Percentiles rank a stretch among this genome's conserved stretches.
These are phyloP conservation scores for Lasioglossum zephyrum DNA, from an alignment of 2,888 invertebrate species.

Conservation along the genomic window DNA sequence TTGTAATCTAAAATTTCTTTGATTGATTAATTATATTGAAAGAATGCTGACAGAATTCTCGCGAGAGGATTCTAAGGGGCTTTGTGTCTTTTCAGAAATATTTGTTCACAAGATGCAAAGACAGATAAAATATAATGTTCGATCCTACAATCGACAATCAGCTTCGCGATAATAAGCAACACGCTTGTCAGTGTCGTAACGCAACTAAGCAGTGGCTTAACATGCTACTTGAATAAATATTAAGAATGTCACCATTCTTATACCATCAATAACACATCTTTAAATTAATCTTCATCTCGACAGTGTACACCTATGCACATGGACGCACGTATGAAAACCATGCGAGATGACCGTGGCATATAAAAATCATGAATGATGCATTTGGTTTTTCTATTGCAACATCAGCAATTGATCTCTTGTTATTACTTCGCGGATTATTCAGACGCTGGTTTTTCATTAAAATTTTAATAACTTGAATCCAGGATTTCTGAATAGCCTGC, in stretches of 20 bases:
- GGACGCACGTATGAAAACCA: background rate
- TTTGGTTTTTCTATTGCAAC: background rate
- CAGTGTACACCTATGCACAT: background rate
- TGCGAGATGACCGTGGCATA: background rate
- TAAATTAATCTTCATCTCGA: constrained; percentile 12
- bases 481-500: background rate
- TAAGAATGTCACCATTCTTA: constrained; percentile 10
- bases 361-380: constrained; percentile 13
- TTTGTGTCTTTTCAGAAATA: background rate
- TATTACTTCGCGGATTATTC: background rate
- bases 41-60: background rate
- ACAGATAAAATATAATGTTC: background rate
- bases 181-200: background rate
- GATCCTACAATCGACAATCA: background rate
- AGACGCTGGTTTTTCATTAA: background rate
- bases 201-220: background rate
- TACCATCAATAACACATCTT: constrained; percentile 3
- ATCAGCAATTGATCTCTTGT: background rate
- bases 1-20: too few species aligned
- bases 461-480: background rate
- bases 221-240: constrained; percentile 3
- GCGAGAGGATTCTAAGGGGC: background rate
- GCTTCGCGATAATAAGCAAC: background rate
- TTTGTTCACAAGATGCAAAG: background rate
- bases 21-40: background rate